Evolutionary conservation across 2,888 invertebrate species (phyloP), one percentile per base, ranked within the genome.

Genomic region (Chorisops tibialis): DNA sequence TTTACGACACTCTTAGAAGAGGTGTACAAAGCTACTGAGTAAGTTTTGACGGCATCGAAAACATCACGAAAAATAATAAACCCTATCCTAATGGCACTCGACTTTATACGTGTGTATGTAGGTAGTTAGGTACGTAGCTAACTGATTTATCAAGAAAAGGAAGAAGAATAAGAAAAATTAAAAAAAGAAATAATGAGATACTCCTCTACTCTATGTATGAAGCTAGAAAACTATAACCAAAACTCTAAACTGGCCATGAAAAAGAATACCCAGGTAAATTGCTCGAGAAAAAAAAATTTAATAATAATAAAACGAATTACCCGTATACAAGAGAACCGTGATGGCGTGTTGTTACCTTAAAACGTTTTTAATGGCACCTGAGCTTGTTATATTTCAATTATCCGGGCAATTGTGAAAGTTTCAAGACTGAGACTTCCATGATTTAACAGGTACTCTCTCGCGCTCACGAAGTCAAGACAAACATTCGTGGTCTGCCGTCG

Each of bases 271-370:
- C 7, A 9, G 9, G 7, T 30, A 30, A 30, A 30, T 30, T 9
- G 30, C 30, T 1, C 30, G 4, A 49, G 16, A 11, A 24, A 22
- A 49, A 49, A 49, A 30, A 49, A 21, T 2, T 49, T 49, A 21
- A 49, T 49, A 49, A 49, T 49, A 49, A 24, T 49, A 49, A 49
- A 49, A 49, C 19, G 24, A 49, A 49, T 49, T 49, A 49, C 48
- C n/a, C 9, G 48, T 11, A 49, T 16, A n/a, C 16, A n/a, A n/a
- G 41, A n/a, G 19, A 19, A 12, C 12, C n/a, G 14, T 21, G 48
- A 22, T 7, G 24, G 48, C 24, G 19, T n/a, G 24, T 24, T 49
- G 24, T 49, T 49, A 12, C 48, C 48, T 49, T 49, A 49, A 49
- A 49, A 24, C 16, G 24, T 49, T 49, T 21, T 49, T 49, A 24